Percentiles rank a stretch among this genome's conserved stretches.
Conservation (phyloP, 2,888 invertebrate species). For the Achlya flavicornis region DNA sequence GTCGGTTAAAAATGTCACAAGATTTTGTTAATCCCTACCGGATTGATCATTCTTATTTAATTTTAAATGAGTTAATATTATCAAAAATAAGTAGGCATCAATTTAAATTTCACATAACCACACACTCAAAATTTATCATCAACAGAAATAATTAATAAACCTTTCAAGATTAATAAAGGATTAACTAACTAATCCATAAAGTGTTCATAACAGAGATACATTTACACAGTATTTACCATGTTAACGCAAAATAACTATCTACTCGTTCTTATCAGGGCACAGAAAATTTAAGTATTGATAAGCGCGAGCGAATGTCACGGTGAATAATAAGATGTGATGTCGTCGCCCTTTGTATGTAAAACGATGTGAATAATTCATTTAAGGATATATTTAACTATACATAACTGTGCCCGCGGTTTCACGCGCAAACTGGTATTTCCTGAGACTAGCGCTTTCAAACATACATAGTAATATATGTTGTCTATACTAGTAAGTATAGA, state of each 20-base stretch:
- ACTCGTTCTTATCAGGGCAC: neutral
- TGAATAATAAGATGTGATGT: conserved; percentile 19
- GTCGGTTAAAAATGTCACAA: neutral
- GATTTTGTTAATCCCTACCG: neutral
- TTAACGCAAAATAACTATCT: conserved; percentile 5
- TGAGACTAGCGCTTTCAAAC: too few species aligned
- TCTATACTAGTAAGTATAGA: neutral
- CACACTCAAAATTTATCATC: neutral
- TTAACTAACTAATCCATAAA: neutral
- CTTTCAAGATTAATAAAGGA: neutral
- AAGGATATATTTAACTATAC: neutral
- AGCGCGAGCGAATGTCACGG: conserved; percentile 6
- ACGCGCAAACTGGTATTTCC: too few species aligned
- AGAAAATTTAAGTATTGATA: conserved; percentile 1
- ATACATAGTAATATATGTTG: too few species aligned
- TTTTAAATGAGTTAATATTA: neutral
- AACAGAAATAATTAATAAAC: neutral
- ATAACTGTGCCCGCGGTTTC: too few species aligned
- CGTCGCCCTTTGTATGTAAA: conserved; percentile 33
- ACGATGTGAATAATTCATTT: conserved; percentile 19
- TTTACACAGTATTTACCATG: neutral
- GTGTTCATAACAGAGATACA: neutral
- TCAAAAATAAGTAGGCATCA: neutral
- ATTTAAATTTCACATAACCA: neutral
- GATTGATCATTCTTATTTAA: too few species aligned